Evolutionary conservation across 2,888 invertebrate species (phyloP).

Genomic region (Pinctada fucata): DNA sequence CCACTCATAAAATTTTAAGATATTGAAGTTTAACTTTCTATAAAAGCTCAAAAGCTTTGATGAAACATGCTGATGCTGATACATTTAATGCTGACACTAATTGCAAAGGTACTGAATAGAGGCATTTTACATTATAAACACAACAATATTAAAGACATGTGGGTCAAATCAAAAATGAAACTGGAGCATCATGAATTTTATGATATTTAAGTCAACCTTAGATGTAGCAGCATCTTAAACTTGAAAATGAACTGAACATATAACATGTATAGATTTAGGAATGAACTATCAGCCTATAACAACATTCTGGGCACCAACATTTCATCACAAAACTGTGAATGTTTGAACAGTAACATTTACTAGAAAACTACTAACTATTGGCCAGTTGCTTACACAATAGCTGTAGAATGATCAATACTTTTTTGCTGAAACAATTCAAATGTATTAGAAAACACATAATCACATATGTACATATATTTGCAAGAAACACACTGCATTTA

Average conservation of each 20-base stretch:
- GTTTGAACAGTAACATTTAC: neutral
- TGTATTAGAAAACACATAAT: neutral
- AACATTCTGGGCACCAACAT: neutral
- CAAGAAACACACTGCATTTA: neutral
- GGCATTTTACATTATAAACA: neutral
- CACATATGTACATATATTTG: neutral
- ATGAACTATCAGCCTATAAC: neutral
- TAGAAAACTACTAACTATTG: neutral
- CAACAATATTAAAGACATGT: neutral
- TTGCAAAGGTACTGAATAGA: neutral
- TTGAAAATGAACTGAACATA: neutral
- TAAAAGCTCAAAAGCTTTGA: neutral
- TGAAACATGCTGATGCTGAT: neutral
- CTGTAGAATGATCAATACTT: conserved; percentile 3
- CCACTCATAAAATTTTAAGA: neutral
- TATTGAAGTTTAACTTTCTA: neutral
- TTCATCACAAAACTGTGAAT: neutral
- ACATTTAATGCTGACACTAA: neutral
- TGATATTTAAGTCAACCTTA: neutral
- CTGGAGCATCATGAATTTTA: neutral
- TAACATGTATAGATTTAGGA: neutral
- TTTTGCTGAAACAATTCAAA: neutral
- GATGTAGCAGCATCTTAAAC: conserved; percentile 1
- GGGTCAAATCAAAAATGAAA: neutral
- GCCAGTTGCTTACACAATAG: neutral